Conservation (phyloP, 1,140 invertebrate genomes). For the Drosophila punjabiensis region DNA sequence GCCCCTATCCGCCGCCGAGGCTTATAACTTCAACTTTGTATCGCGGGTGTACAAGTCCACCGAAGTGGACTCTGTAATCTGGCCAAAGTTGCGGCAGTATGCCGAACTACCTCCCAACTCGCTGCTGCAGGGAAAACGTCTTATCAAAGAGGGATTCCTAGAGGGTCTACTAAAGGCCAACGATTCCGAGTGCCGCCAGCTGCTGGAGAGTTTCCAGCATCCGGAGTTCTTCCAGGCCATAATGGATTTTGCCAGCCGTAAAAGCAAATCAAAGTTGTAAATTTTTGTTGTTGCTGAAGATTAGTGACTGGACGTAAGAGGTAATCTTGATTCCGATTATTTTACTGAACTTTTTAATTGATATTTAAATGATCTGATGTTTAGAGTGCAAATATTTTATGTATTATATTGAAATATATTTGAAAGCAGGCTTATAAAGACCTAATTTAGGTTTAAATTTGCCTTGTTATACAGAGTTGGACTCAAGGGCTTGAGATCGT, state of each 20-base stretch:
- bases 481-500: neutral
- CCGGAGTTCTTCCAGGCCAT: constrained; percentile 69
- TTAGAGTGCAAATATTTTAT: neutral
- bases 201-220: constrained; percentile 43
- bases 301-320: too few relatives aligned
- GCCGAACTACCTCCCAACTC: constrained; percentile 63
- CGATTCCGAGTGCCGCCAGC: constrained; percentile 53
- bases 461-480: neutral
- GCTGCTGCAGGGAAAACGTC: constrained; percentile 59
- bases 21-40: constrained; percentile 89
- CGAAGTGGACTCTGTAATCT: constrained; percentile 60
- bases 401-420: neutral
- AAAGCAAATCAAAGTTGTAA: constrained; percentile 69
- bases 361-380: neutral
- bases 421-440: neutral
- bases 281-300: neutral
- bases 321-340: neutral
- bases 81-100: constrained; percentile 69
- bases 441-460: neutral
- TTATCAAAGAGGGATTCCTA: constrained; percentile 49
- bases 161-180: constrained; percentile 51
- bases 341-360: too few relatives aligned
- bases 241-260: constrained; percentile 63
- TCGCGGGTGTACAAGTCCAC: constrained; percentile 60
- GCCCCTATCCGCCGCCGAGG: constrained; percentile 92